These are phyloP conservation scores for Paracanthobrama guichenoti DNA, from an alignment of 2,113 vertebrate species.

Conservation along the genomic window DNA sequence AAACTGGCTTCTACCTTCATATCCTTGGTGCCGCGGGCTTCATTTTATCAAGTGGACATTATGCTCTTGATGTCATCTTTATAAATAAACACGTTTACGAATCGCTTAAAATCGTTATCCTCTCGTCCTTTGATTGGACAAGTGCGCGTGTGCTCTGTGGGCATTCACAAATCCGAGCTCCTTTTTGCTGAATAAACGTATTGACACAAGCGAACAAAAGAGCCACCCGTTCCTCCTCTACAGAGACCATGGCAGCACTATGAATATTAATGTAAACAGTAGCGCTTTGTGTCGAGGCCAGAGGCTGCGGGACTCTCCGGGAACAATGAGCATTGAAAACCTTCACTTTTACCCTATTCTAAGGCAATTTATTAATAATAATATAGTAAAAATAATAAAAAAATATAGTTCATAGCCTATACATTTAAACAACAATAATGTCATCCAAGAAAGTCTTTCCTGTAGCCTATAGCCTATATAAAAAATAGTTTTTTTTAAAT, in stretches of 20 bases:
- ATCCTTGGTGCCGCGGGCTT: neutral
- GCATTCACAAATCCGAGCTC: constrained; percentile 72
- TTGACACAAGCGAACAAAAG: constrained; percentile 82
- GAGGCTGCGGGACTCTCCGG: constrained; percentile 73
- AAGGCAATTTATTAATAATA: constrained; percentile 48
- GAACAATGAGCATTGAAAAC: constrained; percentile 79
- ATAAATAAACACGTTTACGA: constrained; percentile 20
- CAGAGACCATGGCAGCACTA: constrained; percentile 79
- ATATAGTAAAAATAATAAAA: constrained; percentile 17
- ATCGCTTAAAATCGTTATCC: constrained; percentile 54
- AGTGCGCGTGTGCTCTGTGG: constrained; percentile 68
- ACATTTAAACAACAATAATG: neutral
- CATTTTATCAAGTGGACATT: constrained; percentile 10
- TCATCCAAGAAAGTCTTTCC: neutral
- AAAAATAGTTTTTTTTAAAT: too few species aligned
- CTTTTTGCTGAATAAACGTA: constrained; percentile 84
- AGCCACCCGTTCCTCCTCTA: constrained; percentile 83
- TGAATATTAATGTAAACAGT: constrained; percentile 86
- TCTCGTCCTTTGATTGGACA: constrained; percentile 56
- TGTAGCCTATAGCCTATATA: too few species aligned
- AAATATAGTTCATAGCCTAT: neutral
- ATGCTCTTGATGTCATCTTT: constrained; percentile 10
- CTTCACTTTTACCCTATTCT: constrained; percentile 50
- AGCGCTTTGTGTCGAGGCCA: constrained; percentile 81
- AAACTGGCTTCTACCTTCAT: neutral